A percentile compares a stretch with the other conserved stretches of the same genome.
Conservation (phyloP, 2,888 invertebrate species). For the Erannis defoliaria region DNA sequence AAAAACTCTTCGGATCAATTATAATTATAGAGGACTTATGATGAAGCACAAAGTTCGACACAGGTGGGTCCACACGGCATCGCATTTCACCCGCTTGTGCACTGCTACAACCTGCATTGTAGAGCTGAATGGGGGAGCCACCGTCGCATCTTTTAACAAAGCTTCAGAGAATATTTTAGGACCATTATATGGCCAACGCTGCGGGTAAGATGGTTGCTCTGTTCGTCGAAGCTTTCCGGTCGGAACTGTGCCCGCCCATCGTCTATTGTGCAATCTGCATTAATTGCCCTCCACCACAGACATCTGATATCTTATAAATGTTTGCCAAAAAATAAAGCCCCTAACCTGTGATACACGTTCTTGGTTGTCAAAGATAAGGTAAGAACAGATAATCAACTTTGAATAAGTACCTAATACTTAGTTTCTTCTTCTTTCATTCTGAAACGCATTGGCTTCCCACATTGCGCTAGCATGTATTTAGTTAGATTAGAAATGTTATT, state of each 20-base stretch:
- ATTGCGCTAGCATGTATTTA: too few relatives aligned
- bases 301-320: conserved; percentile 79
- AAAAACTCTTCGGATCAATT: too few relatives aligned
- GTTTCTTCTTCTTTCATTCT: background rate
- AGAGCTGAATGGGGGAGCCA: background rate
- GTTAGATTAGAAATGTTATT: too few relatives aligned
- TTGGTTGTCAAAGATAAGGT: background rate
- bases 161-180: conserved; percentile 7
- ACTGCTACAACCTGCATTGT: background rate
- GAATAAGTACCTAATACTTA: background rate
- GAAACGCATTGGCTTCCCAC: too few relatives aligned
- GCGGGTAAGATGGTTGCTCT: background rate
- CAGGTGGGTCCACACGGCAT: conserved; percentile 78
- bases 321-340: conserved; percentile 68
- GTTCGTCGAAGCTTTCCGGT: conserved; percentile 78
- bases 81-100: conserved; percentile 73
- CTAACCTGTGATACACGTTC: conserved; percentile 69
- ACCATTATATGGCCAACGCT: background rate
- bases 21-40: background rate
- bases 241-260: conserved; percentile 82
- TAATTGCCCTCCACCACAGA: conserved; percentile 81
- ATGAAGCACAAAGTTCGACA: conserved; percentile 46
- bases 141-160: background rate
- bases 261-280: conserved; percentile 71
- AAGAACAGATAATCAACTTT: conserved; percentile 1